phyloP scores from a whole-genome alignment of 1,140 invertebrate species.

The Forficula auricularia region DNA sequence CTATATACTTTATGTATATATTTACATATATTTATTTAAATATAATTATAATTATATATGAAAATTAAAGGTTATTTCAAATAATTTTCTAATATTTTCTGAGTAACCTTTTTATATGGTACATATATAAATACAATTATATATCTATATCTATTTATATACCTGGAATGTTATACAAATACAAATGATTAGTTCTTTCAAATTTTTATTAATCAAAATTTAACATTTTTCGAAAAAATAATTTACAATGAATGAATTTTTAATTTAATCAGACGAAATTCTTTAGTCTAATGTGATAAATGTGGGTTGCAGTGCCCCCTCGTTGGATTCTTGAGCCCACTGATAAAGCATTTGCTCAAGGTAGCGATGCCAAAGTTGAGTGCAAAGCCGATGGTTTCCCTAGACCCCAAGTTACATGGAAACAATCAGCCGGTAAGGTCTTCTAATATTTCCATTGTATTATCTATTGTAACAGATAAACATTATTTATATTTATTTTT shows the following conservation, averaged over 20 bases:
- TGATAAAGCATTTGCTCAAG: constrained; percentile 86
- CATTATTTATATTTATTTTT: background rate
- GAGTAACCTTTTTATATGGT: too few species aligned
- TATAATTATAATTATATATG: too few species aligned
- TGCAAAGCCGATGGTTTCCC: constrained; percentile 93
- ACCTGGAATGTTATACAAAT: too few species aligned
- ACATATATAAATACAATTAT: too few species aligned
- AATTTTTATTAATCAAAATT: background rate
- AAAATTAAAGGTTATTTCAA: too few species aligned
- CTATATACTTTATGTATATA: too few species aligned
- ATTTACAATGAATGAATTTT: background rate
- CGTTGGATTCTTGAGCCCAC: constrained; percentile 91
- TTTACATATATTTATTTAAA: too few species aligned
- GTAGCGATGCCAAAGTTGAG: constrained; percentile 78
- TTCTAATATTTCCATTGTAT: background rate
- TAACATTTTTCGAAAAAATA: background rate
- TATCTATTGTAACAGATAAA: too few species aligned
- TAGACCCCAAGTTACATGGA: constrained; percentile 83
- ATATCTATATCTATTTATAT: too few species aligned
- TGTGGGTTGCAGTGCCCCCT: constrained; percentile 62
- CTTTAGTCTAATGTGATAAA: too few species aligned
- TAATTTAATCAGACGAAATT: background rate
- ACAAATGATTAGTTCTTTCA: background rate
- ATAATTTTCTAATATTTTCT: too few species aligned
- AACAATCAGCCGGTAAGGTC: constrained; percentile 71